phyloP scores from a whole-genome alignment of 2,113 vertebrate species.

The Psophia crepitans region DNA sequence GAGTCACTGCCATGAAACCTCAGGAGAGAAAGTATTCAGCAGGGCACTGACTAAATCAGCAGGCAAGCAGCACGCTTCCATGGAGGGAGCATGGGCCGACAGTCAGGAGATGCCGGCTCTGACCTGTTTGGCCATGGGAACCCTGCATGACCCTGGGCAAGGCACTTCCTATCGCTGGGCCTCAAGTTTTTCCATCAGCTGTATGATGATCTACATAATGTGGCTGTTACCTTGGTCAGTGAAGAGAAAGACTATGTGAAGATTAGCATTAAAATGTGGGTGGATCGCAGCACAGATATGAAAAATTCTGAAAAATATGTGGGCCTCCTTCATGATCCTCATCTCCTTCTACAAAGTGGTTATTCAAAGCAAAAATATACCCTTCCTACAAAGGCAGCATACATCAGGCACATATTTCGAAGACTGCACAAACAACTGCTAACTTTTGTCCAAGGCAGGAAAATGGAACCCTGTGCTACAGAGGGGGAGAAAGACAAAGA shows the following conservation, averaged over 20 bases:
- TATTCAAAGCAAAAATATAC: not conserved
- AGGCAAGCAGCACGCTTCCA: fast-evolving
- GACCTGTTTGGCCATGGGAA: not conserved
- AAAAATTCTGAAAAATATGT: not conserved
- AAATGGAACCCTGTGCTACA: not conserved
- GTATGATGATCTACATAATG: not conserved
- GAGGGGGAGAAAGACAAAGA: not conserved
- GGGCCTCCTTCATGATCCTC: not conserved
- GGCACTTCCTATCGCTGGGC: not conserved
- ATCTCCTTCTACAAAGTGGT: not conserved
- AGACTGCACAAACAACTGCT: not conserved
- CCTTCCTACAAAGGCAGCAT: not conserved
- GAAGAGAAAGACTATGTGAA: not conserved
- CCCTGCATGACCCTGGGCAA: not conserved
- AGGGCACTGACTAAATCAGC: not conserved
- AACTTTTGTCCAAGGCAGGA: not conserved
- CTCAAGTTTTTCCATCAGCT: not conserved
- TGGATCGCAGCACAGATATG: not conserved
- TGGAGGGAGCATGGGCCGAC: not conserved
- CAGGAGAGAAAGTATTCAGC: not conserved
- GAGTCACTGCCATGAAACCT: not conserved
- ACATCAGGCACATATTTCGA: not conserved
- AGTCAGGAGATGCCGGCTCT: not conserved
- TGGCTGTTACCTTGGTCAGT: not conserved
- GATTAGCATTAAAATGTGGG: not conserved